Base-by-base conservation (phyloP, 2,888 invertebrate genomes). In the Drosophila nigricruria region DNA sequence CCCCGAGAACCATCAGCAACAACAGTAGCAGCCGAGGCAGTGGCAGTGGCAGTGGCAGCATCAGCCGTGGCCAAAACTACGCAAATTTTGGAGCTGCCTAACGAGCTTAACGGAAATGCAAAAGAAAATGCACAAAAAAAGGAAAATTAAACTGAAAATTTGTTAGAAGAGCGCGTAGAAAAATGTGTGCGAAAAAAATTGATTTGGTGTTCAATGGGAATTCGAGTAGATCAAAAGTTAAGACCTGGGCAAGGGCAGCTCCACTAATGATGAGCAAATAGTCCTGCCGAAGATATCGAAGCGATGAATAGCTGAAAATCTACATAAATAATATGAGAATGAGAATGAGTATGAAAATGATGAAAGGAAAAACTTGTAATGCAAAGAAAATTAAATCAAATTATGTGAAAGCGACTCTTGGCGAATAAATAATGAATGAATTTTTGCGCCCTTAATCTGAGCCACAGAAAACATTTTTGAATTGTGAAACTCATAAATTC, bases 61-160 rank as follows among this genome's bases (percentile, higher is more conserved):
- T 12, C 52, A 56, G 59, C 30, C 59, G 25, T 62, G 73, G 65
- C 73, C 53, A 62, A 67, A 77, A 70, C 60, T 67, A 77, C 73
- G 77, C 77, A 77, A 77, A 77, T 70, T 77, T 70, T 30, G 9
- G 8, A 69, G 43, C 60, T 63, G 63, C 63, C 81, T 83, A 82
- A 82, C 82, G 84, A 82, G 84, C 84, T 77, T 58, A 64, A 67
- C 84, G 84, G 84, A 84, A 75, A 82, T 71, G 77, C 74, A 73
- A 20, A 66, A 54, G 36, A 57, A 42, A 78, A 66, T 69, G 74
- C 70, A 64, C 27, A 67, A 52, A 64, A 47, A 38, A 32, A n/a
- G 38, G 20, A 42, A 49, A 43, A 32, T 32, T 18, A 49, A 30
- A 30, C 45, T 47, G 9, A 45, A 52, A 20, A 36, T 45, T 10